A percentile compares a stretch with the other conserved stretches of the same genome.
Evolutionary conservation across 2,888 invertebrate genomes (phyloP).

Genomic region (Anodontia alba): DNA sequence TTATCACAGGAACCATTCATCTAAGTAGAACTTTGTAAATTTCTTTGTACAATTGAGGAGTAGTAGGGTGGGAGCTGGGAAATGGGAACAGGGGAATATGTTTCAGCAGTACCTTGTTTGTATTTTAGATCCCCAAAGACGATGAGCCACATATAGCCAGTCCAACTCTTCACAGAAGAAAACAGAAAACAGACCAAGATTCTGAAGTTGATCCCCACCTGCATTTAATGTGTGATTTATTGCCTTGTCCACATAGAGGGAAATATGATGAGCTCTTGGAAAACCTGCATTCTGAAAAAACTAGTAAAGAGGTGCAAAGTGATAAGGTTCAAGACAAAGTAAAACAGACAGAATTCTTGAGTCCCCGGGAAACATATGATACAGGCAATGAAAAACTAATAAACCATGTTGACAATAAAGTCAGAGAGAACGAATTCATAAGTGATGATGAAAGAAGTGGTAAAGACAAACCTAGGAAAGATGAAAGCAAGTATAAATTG

Average conservation of each 20-base stretch:
- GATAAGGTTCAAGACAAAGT: neutral
- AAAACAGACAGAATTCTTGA: neutral
- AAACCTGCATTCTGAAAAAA: neutral
- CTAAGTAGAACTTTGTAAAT: no score
- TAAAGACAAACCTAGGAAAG: neutral
- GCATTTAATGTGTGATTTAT: conserved; percentile 73
- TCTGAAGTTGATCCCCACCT: conserved; percentile 69
- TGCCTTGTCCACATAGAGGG: conserved; percentile 69
- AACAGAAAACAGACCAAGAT: conserved; percentile 23
- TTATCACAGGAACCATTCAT: no score
- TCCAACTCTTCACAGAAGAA: conserved; percentile 55
- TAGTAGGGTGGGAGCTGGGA: no score
- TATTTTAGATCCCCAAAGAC: neutral
- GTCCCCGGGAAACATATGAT: neutral
- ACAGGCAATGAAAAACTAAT: neutral
- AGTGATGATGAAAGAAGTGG: neutral
- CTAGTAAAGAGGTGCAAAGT: neutral
- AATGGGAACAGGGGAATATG: no score
- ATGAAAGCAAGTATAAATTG: conserved; percentile 58
- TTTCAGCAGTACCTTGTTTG: no score
- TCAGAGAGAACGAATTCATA: neutral
- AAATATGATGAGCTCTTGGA: neutral
- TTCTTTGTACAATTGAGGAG: no score
- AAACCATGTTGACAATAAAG: neutral
- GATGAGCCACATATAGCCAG: conserved; percentile 63